Evolutionary conservation across 2,113 vertebrate species (phyloP).

Genomic region (Saimiri boliviensis): DNA sequence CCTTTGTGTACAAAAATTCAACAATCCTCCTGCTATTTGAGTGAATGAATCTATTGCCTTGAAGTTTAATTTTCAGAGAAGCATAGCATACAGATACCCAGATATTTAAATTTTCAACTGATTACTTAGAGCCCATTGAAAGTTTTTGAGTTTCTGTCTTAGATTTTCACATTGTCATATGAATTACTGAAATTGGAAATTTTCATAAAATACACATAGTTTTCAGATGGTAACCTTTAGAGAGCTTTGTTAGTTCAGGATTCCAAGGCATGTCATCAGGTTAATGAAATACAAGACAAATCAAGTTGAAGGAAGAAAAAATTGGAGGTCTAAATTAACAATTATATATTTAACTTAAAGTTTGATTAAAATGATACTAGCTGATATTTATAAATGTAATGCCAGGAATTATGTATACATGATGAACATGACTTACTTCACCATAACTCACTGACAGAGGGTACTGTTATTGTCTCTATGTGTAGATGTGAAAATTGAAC

Average conservation of each 20-base stretch:
- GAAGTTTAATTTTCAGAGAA: neutral
- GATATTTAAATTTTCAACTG: neutral
- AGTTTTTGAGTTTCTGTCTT: neutral
- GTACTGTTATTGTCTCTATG: neutral
- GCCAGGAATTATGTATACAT: fast-evolving
- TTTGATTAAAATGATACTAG: neutral
- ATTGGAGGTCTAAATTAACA: neutral
- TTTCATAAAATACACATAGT: neutral
- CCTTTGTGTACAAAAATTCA: neutral
- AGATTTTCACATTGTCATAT: neutral
- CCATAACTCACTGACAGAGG: neutral
- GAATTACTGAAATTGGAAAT: neutral
- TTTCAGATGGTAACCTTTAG: neutral
- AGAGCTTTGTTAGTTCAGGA: neutral
- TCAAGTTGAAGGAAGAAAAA: neutral
- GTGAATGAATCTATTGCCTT: neutral
- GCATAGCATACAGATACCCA: neutral
- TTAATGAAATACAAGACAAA: neutral
- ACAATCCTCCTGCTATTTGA: neutral
- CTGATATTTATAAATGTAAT: neutral
- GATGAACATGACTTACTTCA: neutral
- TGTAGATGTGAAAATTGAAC: neutral
- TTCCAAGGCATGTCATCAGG: neutral
- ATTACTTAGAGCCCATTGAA: neutral
- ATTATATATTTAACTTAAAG: neutral